These are phyloP conservation scores for Nannobrachium achirus DNA, from an alignment of 2,113 vertebrate genomes.

Conservation along the genomic window DNA sequence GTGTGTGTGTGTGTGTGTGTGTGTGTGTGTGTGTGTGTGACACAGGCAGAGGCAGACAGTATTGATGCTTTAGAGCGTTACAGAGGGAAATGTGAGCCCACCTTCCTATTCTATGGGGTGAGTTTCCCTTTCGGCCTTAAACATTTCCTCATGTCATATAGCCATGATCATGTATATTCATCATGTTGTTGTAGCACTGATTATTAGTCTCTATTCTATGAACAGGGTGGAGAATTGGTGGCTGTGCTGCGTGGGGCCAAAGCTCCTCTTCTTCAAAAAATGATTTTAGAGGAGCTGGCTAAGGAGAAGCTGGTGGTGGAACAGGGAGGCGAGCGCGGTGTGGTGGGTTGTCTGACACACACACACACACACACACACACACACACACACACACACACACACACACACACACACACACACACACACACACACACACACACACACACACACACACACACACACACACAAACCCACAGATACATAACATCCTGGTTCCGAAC, in stretches of 20 bases:
- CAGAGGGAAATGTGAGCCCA: constrained; percentile 89
- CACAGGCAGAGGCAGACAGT: constrained; percentile 89
- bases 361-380: constrained; percentile 1
- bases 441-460: too few relatives aligned
- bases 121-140: constrained; percentile 58
- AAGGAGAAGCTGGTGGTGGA: constrained; percentile 82
- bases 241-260: constrained; percentile 86
- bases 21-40: constrained; percentile 29
- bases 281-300: constrained; percentile 85
- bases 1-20: constrained; percentile 18
- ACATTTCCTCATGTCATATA: too few relatives aligned
- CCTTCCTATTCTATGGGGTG: constrained; percentile 92
- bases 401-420: neutral
- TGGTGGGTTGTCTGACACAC: constrained; percentile 73
- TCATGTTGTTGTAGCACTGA: too few relatives aligned
- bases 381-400: neutral
- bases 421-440: too few relatives aligned
- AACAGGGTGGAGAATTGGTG: constrained; percentile 88
- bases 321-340: constrained; percentile 68
- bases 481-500: neutral
- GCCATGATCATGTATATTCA: too few relatives aligned
- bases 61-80: constrained; percentile 88
- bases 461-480: constrained; percentile 2
- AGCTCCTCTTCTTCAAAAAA: constrained; percentile 86
- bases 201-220: neutral